phyloP scores from a whole-genome alignment of 2,797 vertebrate species.

The Sebastes steindachneri region DNA sequence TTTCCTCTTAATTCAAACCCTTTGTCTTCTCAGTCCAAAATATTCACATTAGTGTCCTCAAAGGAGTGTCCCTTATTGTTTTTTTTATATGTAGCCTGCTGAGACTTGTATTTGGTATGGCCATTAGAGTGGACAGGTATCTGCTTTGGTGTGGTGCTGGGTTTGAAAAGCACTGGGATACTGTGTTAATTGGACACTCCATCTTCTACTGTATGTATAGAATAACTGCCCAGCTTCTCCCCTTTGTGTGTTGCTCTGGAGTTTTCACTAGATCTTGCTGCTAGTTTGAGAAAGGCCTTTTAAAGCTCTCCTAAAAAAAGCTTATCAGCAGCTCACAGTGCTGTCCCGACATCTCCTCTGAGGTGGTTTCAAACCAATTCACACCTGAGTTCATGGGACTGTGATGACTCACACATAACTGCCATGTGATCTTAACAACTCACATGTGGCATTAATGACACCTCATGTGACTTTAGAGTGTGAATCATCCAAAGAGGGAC shows the following conservation, averaged over 20 bases:
- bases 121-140: neutral
- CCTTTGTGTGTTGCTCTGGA: neutral
- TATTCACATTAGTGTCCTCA: neutral
- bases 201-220: neutral
- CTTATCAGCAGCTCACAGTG: neutral
- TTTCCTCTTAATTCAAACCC: too few relatives aligned
- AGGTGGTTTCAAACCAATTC: neutral
- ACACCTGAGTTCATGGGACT: neutral
- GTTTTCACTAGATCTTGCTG: neutral
- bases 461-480: neutral
- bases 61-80: neutral
- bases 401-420: slow-evolving; percentile 2
- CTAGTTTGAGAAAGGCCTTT: neutral
- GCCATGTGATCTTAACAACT: neutral
- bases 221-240: neutral
- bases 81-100: neutral
- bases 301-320: neutral
- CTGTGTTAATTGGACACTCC: neutral
- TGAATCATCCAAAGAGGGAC: neutral
- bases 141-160: neutral
- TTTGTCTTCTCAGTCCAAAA: neutral
- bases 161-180: neutral
- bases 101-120: neutral
- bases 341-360: neutral
- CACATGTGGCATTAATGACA: neutral